Base-by-base conservation (phyloP, 1,140 invertebrate species). In the Coelopa frigida region DNA sequence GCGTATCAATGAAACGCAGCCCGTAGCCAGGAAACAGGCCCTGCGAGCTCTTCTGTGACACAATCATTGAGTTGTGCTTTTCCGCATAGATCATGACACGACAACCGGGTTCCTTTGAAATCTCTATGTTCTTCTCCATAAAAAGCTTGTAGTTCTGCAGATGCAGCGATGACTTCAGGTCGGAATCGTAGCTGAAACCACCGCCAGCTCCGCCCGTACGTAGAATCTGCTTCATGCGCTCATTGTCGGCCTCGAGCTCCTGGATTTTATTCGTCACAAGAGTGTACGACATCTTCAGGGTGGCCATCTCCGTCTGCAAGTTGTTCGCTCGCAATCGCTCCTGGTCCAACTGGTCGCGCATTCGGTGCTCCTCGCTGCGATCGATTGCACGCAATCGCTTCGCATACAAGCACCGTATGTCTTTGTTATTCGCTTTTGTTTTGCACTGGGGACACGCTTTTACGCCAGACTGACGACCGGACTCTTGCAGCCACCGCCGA, bases 381-480 rank as follows among this genome's bases (percentile, higher is more conserved):
- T 88, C 84, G 17, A 84, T 55, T 14, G 75, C 78, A 51, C 77
- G 57, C 7, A 83, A 47, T 39, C 75, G 75, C 51, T 77, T 80
- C 2, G 78, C 80, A 71, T 81, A 89, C 11, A 94, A 77, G 39
- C 78, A 74, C 21, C 87, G 66, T 37, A 96, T 79, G 59, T 96
- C 91, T 55, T 75, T 79, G 15, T 77, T 62, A 5, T 70, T 60
- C 0, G 89, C 85, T 70, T 81, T 84, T 20, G 76, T 75, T 66
- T 95, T 95, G 65, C 93, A 96, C 37, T 88, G 86, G 0, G 93
- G 93, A 69, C 93, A 96, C 5, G 65, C 65, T 23, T 74, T 72
- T 3, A 73, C 64, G 5, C 71, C 71, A 0, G 70, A 64, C 39
- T 70, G 70, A 3, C 54, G 57, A 7, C 49, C 50, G 29, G 62